Base-by-base conservation (phyloP, 2,888 invertebrate genomes). In the Bellardia pandia region DNA sequence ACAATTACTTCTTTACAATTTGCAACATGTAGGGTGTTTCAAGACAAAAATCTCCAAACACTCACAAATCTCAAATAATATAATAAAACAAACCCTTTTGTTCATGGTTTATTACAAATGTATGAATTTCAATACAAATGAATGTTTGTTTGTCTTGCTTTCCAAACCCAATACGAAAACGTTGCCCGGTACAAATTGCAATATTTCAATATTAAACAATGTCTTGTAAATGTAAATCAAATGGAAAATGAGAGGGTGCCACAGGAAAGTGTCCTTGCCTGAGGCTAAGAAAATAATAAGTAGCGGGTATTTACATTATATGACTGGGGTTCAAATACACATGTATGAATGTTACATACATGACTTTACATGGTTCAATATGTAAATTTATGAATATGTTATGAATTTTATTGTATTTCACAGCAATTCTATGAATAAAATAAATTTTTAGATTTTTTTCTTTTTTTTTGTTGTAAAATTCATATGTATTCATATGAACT, bases 361-460 rank as follows among this genome's bases (percentile, higher is more conserved):
- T 72, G 40, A n/a, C n/a, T 56, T 62, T 30, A 40, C 60, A n/a
- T 69, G 60, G 68, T 16, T 68, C 76, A 81, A 68, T 77, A 81
- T 74, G 81, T 64, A 81, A 82, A 82, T 85, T 75, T 58, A 56
- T 74, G 85, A 87, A 87, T 88, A 86, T 77, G 82, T 86, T 80
- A 79, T 83, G 82, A 74, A 80, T 83, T 74, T 82, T 78, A 85
- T 85, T 68, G 53, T 68, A 75, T 82, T 85, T 82, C 40, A 51
- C 69, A 76, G 30, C 62, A 72, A 80, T 69, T 80, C 79, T 77
- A 88, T 82, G 86, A 88, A 88, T 86, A 86, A 78, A 71, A 85
- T 72, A 85, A 71, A 76, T 64, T 53, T 76, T 71, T 14, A 37
- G 56, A 48, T 68, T 23, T 53, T 40, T 58, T 56, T 23, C 16